Evolutionary conservation across 2,888 invertebrate species (phyloP).

Genomic region (Flexamia atlantica): DNA sequence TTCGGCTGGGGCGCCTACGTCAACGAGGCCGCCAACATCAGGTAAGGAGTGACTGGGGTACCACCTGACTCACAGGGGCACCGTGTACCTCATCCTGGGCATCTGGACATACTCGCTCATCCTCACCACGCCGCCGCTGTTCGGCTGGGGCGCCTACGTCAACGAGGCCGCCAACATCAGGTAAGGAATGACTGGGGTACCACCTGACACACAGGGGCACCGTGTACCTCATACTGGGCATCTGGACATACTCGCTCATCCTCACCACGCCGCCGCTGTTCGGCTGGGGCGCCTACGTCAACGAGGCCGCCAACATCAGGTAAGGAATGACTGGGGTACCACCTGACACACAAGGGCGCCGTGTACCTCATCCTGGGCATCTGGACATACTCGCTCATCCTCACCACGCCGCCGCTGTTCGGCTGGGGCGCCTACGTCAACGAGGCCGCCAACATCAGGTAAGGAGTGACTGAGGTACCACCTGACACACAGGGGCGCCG

Average conservation of each 20-base stretch:
- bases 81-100: slow-evolving; percentile 77
- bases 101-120: slow-evolving; percentile 86
- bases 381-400: slow-evolving; percentile 84
- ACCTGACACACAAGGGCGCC: slow-evolving; percentile 78
- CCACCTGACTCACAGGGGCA: slow-evolving; percentile 77
- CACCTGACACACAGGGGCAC: slow-evolving; percentile 78
- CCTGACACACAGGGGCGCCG: slow-evolving; percentile 77
- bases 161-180: slow-evolving; percentile 87
- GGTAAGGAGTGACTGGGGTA: slow-evolving; percentile 75
- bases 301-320: slow-evolving; percentile 88
- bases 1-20: slow-evolving; percentile 89
- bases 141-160: slow-evolving; percentile 88
- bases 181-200: slow-evolving; percentile 74
- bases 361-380: slow-evolving; percentile 79
- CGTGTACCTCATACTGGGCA: slow-evolving; percentile 77
- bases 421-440: slow-evolving; percentile 88
- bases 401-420: slow-evolving; percentile 85
- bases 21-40: slow-evolving; percentile 86
- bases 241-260: slow-evolving; percentile 85
- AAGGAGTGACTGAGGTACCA: no score
- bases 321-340: slow-evolving; percentile 73
- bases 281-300: slow-evolving; percentile 88
- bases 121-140: slow-evolving; percentile 83
- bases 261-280: slow-evolving; percentile 85
- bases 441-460: slow-evolving; percentile 88